phyloP scores from a whole-genome alignment of 2,888 invertebrate genomes.

The Phengaris alcon region DNA sequence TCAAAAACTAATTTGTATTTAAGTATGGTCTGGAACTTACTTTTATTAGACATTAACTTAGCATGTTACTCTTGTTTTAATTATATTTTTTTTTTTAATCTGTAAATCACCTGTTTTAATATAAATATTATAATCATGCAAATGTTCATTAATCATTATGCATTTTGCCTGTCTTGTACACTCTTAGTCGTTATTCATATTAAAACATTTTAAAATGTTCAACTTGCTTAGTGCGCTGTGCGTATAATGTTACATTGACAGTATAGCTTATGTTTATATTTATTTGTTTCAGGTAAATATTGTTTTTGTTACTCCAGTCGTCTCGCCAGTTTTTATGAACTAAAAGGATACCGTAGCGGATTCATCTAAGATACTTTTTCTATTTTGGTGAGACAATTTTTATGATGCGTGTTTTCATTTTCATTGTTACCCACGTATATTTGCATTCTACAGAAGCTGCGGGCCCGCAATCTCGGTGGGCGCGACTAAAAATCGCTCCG shows the following conservation, averaged over 20 bases:
- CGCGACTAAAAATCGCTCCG: too few species aligned
- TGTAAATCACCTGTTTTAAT: neutral
- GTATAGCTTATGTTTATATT: conserved; percentile 47
- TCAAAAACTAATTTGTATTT: neutral
- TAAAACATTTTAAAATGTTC: conserved; percentile 39
- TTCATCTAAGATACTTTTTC: neutral
- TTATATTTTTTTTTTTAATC: neutral
- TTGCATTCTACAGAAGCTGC: too few species aligned
- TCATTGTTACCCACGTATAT: too few species aligned
- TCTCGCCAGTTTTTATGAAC: neutral
- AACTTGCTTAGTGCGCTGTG: conserved; percentile 37
- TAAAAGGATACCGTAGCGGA: neutral
- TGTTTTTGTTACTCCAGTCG: conserved; percentile 21
- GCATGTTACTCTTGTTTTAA: neutral
- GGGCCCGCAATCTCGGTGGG: too few species aligned
- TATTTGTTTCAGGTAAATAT: conserved; percentile 56
- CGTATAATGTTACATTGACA: conserved; percentile 39
- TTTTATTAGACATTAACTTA: neutral
- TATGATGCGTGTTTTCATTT: too few species aligned
- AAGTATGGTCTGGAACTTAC: too few species aligned
- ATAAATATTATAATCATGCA: neutral
- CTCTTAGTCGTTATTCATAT: conserved; percentile 42
- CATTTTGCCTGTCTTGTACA: conserved; percentile 36
- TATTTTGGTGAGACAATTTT: neutral
- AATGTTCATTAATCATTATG: conserved; percentile 17